Evolutionary conservation across 1,140 invertebrate species (phyloP).

Genomic region (Sitophilus oryzae): DNA sequence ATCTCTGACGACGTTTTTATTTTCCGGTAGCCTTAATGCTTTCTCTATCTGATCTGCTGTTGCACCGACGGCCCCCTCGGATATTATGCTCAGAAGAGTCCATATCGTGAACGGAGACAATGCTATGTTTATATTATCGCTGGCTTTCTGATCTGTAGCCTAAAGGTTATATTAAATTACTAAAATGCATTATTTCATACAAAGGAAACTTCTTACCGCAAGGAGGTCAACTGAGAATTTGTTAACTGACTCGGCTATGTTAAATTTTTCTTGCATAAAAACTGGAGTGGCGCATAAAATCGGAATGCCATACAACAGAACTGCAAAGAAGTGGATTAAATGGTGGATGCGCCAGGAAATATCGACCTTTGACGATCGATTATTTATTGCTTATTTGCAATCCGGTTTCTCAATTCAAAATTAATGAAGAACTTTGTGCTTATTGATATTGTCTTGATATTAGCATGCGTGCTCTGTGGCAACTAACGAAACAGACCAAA

Average conservation of each 20-base stretch:
- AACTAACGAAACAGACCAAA: too few species aligned
- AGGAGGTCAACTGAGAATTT: conserved; percentile 21
- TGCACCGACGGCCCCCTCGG: conserved; percentile 45
- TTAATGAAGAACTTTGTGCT: too few species aligned
- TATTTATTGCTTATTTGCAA: too few species aligned
- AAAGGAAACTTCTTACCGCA: conserved; percentile 13
- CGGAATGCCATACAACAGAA: neutral
- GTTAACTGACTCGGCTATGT: conserved; percentile 24
- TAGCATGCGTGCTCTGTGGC: too few species aligned
- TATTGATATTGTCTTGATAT: too few species aligned
- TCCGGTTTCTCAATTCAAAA: too few species aligned
- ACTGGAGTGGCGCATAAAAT: neutral
- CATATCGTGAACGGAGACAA: conserved; percentile 50
- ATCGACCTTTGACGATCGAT: too few species aligned
- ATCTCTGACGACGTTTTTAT: conserved; percentile 32
- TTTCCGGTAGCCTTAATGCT: conserved; percentile 39
- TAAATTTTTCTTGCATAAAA: conserved; percentile 20
- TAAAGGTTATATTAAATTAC: conserved; percentile 16
- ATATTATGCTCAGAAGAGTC: conserved; percentile 47
- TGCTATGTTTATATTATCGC: conserved; percentile 33
- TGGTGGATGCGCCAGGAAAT: too few species aligned
- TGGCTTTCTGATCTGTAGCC: conserved; percentile 22
- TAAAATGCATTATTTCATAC: neutral
- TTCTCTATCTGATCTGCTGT: conserved; percentile 43
- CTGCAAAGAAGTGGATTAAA: too few species aligned